Base-by-base conservation (phyloP, 2,888 invertebrate genomes). In the Apotomis turbidana region DNA sequence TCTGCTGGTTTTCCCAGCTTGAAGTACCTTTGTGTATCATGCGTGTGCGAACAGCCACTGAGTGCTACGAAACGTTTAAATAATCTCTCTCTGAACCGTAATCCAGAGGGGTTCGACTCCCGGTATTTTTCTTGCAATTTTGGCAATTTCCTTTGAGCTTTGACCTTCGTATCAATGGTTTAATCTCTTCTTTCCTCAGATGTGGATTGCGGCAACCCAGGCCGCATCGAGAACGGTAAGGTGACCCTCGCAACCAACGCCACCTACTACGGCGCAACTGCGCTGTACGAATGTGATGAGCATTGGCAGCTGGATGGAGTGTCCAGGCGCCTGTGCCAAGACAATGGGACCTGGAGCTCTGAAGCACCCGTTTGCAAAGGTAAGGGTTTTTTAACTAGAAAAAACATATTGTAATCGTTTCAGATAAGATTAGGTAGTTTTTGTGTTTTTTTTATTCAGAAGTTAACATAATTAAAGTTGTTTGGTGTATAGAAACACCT, bases 281-380 rank as follows among this genome's bases (percentile, higher is more conserved):
- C 95, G 0, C 92, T 97, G 6, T 98, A 98, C 84, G 96, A 97
- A 78, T 98, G 98, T 82, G 95, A 97, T 71, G 93, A 94, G 3
- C 96, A 97, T 83, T 98, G 95, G 89, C 96, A 96, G 83, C 90
- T 98, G 10, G 96, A 97, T 77, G 98, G 98, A 0, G 97, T 97
- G 3, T 97, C 97, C 3, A 94, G 98, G 68, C 91, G 98, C 73
- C 88, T 97, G 67, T 98, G 98, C 82, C 95, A 97, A 68, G 98
- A 98, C 82, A 97, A 98, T 83, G 97, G 97, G 64, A 97, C 97
- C 0, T 98, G 98, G 98, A 97, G 97, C 81, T 96, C 97, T 15
- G 97, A 97, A 73, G 90, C 96, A 0, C 98, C 98, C 0, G 85
- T 90, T n/a, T 98, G 98, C 84, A 95, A 95, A 93, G 97, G 97